Percentiles rank a stretch among this genome's conserved stretches.
phyloP scores from a whole-genome alignment of 2,797 vertebrate species.

The Parauchenoglanis punctatus region DNA sequence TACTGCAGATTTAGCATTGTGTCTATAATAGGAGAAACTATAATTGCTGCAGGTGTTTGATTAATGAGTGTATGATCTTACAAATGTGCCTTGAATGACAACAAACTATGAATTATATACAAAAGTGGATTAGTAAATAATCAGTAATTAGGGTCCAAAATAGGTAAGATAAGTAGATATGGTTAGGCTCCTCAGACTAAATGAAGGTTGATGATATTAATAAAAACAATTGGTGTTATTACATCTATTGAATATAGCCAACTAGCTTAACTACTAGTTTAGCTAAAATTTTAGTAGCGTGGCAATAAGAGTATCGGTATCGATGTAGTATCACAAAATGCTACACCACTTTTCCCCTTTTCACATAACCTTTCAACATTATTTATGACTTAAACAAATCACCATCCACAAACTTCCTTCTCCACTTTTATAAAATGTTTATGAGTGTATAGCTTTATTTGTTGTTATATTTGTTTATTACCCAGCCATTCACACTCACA shows the following conservation, averaged over 20 bases:
- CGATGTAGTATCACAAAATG: background rate
- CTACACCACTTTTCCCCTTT: background rate
- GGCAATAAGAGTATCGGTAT: background rate
- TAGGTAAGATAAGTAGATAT: background rate
- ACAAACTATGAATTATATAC: background rate
- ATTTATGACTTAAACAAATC: background rate
- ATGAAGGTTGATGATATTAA: background rate
- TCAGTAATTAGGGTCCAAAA: background rate
- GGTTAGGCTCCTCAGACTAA: background rate
- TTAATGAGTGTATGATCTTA: background rate
- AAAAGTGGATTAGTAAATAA: background rate
- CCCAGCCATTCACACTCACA: no score
- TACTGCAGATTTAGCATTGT: background rate
- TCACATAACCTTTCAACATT: background rate
- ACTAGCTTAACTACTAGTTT: background rate
- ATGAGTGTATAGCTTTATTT: background rate
- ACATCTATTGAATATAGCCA: background rate
- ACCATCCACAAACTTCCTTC: background rate
- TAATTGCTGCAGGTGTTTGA: background rate
- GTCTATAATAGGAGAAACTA: background rate
- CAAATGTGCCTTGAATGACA: background rate
- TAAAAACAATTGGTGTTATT: background rate
- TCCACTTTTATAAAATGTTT: background rate
- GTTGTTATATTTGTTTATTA: no score
- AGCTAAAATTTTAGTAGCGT: background rate